These are phyloP conservation scores for Tamandua tetradactyla DNA, from an alignment of 2,797 vertebrate species.

Conservation along the genomic window DNA sequence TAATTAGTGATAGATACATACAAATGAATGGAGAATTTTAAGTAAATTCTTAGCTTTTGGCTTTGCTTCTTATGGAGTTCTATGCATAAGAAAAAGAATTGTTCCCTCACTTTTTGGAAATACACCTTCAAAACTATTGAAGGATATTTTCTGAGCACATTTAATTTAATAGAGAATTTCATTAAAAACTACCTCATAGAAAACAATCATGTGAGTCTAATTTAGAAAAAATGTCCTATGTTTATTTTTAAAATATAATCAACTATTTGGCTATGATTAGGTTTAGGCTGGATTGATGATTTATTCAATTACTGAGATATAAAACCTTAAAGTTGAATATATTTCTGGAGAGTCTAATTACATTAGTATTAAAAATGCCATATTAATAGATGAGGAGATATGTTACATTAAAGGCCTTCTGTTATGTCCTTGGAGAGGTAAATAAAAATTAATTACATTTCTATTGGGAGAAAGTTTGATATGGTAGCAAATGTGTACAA, in stretches of 20 bases:
- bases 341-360: slow-evolving; percentile 74
- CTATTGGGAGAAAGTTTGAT: slow-evolving; percentile 66
- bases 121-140: background rate
- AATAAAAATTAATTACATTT: slow-evolving; percentile 78
- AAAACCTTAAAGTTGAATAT: slow-evolving; percentile 68
- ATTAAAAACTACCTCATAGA: background rate
- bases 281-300: slow-evolving; percentile 7
- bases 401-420: slow-evolving; percentile 73
- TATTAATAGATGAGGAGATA: slow-evolving; percentile 76
- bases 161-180: slow-evolving; percentile 18
- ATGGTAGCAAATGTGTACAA: slow-evolving; percentile 54
- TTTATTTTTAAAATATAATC: slow-evolving; percentile 46
- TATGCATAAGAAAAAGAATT: background rate
- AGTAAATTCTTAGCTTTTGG: background rate
- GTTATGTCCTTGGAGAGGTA: slow-evolving; percentile 69
- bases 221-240: background rate
- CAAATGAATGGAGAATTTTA: background rate
- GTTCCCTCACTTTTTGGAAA: background rate
- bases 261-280: slow-evolving; percentile 43
- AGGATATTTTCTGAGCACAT: background rate
- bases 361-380: slow-evolving; percentile 74
- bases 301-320: slow-evolving; percentile 63
- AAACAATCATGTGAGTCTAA: slow-evolving; percentile 28
- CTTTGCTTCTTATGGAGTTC: background rate
- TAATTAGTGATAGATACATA: background rate